phyloP scores from a whole-genome alignment of 2,113 vertebrate species.

The Ramphastos sulfuratus region DNA sequence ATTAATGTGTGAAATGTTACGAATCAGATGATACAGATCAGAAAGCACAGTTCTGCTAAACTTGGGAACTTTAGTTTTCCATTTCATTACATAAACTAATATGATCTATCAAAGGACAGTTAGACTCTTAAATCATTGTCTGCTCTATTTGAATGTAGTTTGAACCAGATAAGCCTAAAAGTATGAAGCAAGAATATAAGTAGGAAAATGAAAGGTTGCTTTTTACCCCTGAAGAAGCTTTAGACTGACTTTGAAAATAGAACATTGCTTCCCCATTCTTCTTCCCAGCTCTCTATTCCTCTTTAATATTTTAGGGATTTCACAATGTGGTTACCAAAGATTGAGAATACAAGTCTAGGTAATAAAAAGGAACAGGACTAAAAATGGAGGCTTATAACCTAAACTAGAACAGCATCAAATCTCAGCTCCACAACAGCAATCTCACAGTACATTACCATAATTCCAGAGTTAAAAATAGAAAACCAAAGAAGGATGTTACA shows the following conservation, averaged over 20 bases:
- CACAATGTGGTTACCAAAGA: not conserved
- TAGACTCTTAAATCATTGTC: not conserved
- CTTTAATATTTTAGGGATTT: not conserved
- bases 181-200: not conserved
- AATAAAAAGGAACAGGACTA: not conserved
- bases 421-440: not conserved
- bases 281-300: not conserved
- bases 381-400: not conserved
- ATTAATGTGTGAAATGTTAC: not conserved
- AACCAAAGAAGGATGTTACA: not conserved
- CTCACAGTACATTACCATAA: not conserved
- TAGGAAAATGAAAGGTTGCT: not conserved
- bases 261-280: not conserved
- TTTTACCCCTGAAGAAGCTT: constrained; percentile 11
- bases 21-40: constrained; percentile 39
- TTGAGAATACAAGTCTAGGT: not conserved
- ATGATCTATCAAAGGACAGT: not conserved
- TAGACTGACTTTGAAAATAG: not conserved
- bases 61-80: not conserved
- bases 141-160: not conserved
- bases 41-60: constrained; percentile 16
- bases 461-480: constrained; percentile 39
- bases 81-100: constrained; percentile 44
- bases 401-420: not conserved
- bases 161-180: constrained; percentile 24